Base-by-base conservation (phyloP, 1,140 invertebrate species). In the Philotrypesis tridentata region DNA sequence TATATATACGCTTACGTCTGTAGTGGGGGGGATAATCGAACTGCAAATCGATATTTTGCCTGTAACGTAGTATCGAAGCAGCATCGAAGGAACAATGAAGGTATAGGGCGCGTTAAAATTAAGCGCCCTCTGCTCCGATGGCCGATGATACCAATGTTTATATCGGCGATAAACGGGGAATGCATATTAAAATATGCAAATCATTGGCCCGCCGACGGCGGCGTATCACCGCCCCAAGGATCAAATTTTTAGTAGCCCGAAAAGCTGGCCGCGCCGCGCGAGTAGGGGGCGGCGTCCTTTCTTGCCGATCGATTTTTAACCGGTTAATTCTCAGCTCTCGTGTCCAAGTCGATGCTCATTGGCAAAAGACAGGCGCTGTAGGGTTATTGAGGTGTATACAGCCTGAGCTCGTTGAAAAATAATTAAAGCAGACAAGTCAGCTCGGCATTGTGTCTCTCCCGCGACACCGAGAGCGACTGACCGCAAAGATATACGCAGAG, bases 131-230 rank as follows among this genome's bases (percentile, higher is more conserved):
- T n/a, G 48, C 67, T 80, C 73, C 33, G 31, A 25, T 63, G 37
- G 68, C 85, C 80, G 83, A 81, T 84, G 83, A 86, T 83, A 85
- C 84, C 83, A 74, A 83, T 87, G 86, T 88, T 88, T 87, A 87
- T 87, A 86, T 85, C 79, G 82, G 61, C 83, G 84, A 86, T 87
- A 85, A 86, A 87, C 75, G 84, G 75, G 60, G 82, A 84, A 85
- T 85, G 84, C 85, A 85, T 87, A 86, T 87, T 86, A 85, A 87
- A 85, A 84, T 82, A 86, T 87, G 84, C 84, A 87, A 86, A 88
- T 88, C 48, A 83, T 48, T 37, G 21, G 8, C 31, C 29, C 12
- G 11, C 33, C 33, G n/a, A 5, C 33, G 12, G 6, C 40, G 12
- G 2, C 21, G 48, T 17, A 25, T 7, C 60, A 7, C 23, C 31